Evolutionary conservation across 1,140 invertebrate species (phyloP).

Genomic region (Zaprionus ornatus): DNA sequence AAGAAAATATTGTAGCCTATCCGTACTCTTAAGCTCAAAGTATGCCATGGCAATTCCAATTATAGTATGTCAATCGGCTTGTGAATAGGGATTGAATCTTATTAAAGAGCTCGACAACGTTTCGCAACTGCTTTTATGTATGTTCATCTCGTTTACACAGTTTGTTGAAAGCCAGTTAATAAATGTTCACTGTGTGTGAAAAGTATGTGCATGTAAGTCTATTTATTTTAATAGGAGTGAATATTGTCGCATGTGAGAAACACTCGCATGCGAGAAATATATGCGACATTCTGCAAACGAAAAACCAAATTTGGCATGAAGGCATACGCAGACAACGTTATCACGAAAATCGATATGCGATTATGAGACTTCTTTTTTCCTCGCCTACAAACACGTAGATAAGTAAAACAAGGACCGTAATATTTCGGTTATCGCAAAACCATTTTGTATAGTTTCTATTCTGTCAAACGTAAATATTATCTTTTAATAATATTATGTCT

Average conservation of each 20-base stretch:
- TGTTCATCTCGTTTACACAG: constrained; percentile 43
- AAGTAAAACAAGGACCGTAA: too few relatives aligned
- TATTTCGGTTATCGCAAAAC: too few relatives aligned
- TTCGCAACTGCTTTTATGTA: constrained; percentile 8
- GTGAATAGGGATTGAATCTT: constrained; percentile 36
- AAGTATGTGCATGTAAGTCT: background rate
- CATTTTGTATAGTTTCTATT: too few relatives aligned
- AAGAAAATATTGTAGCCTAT: constrained; percentile 60
- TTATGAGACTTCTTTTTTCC: too few relatives aligned
- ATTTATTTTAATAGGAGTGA: background rate
- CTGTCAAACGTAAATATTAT: too few relatives aligned
- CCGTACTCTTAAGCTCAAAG: background rate
- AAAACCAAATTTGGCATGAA: too few relatives aligned
- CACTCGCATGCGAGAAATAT: too few relatives aligned
- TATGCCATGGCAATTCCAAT: constrained; percentile 30
- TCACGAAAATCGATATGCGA: too few relatives aligned
- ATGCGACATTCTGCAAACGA: too few relatives aligned
- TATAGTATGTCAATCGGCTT: constrained; percentile 28
- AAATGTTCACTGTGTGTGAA: constrained; percentile 5
- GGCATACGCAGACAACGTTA: too few relatives aligned
- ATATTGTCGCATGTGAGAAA: background rate
- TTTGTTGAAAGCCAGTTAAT: constrained; percentile 58
- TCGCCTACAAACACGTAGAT: too few relatives aligned
- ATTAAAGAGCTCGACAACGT: constrained; percentile 15
- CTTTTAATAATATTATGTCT: too few relatives aligned